Conservation (phyloP, 2,797 vertebrate genomes). For the Siniperca undulata region DNA sequence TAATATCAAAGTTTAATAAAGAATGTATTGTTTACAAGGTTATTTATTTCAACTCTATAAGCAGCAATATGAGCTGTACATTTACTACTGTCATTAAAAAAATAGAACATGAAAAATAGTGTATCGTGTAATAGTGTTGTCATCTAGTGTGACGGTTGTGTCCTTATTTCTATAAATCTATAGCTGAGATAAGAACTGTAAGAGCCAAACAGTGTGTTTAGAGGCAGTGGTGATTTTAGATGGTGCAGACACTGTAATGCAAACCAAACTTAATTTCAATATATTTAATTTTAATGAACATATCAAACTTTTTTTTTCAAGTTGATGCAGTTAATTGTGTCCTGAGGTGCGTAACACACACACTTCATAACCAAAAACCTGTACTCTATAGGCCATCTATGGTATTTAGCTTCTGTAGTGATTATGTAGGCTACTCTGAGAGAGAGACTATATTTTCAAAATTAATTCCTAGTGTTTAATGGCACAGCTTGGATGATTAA, state of each 20-base stretch:
- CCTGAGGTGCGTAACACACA: background rate
- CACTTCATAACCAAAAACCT: background rate
- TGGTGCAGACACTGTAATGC: background rate
- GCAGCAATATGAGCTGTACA: background rate
- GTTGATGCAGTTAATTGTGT: constrained; percentile 32
- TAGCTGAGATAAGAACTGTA: constrained; percentile 10
- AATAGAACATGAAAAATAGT: background rate
- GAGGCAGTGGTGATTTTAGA: background rate
- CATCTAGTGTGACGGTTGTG: constrained; percentile 12
- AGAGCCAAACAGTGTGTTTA: background rate
- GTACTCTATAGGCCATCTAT: background rate
- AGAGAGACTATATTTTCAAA: constrained; percentile 31
- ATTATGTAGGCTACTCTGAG: constrained; percentile 17
- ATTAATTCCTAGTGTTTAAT: constrained; percentile 39
- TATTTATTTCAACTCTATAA: constrained; percentile 20
- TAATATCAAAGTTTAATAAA: background rate
- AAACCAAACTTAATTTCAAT: constrained; percentile 3
- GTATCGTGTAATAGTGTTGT: background rate
- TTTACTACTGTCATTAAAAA: background rate
- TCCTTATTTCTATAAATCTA: constrained; percentile 2
- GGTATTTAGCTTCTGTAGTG: constrained; percentile 11
- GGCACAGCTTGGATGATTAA: constrained; percentile 39
- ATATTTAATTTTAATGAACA: constrained; percentile 22
- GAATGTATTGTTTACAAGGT: constrained; percentile 5
- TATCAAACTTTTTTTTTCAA: constrained; percentile 22